These are phyloP conservation scores for Zingel zingel DNA, from an alignment of 2,113 vertebrate genomes.

Conservation along the genomic window DNA sequence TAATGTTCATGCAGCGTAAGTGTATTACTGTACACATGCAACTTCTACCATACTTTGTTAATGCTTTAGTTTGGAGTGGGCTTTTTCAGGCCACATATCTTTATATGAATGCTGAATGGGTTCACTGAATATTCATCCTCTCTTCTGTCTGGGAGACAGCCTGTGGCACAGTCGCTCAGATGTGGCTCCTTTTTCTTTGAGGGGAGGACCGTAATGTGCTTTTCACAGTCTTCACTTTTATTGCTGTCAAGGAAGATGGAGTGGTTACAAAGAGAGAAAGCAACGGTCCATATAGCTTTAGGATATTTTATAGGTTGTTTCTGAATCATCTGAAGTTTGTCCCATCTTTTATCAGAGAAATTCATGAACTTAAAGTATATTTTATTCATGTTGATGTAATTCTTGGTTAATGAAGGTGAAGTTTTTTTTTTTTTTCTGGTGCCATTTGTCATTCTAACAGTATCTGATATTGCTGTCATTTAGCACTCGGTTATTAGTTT, in stretches of 20 bases:
- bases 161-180: conserved; percentile 67
- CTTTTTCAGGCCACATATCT: conserved; percentile 49
- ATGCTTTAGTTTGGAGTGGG: conserved; percentile 7
- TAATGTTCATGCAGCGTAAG: conserved; percentile 3
- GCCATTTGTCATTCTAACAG: conserved; percentile 35
- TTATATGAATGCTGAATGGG: conserved; percentile 61
- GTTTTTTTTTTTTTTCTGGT: not conserved
- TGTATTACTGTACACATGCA: conserved; percentile 15
- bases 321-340: conserved; percentile 42
- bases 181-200: conserved; percentile 37
- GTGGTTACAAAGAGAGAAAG: conserved; percentile 63
- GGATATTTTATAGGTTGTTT: conserved; percentile 59
- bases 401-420: not conserved
- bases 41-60: conserved; percentile 1
- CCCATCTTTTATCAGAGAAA: conserved; percentile 21
- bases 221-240: conserved; percentile 73
- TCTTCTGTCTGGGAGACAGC: conserved; percentile 56
- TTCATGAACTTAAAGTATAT: conserved; percentile 16
- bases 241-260: conserved; percentile 75
- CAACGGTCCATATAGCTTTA: conserved; percentile 61
- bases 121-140: conserved; percentile 55
- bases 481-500: conserved; percentile 19
- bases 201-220: conserved; percentile 61
- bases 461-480: conserved; percentile 9
- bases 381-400: conserved; percentile 31